Evolutionary conservation across 2,888 invertebrate species (phyloP), one percentile per base, ranked within the genome.

Genomic region (Netelia virgata): DNA sequence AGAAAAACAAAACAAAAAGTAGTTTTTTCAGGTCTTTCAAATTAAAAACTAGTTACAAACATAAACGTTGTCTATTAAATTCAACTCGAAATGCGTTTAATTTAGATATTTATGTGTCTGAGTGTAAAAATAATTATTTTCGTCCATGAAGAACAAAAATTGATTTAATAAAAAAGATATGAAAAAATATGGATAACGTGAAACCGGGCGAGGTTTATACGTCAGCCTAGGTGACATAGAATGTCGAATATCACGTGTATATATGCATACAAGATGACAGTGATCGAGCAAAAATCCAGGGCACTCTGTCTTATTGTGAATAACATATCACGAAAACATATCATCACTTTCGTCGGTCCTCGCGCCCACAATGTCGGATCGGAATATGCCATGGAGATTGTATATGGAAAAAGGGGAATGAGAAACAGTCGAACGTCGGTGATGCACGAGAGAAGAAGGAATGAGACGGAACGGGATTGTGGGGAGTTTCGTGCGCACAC

Each of bases 271-370:
- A 6, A 50, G 28, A 63, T 76, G 83, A 84, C 80, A 76, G 80
- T 80, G 76, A 84, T 80, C 53, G 83, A 84, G 72, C 53, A 76
- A 83, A 79, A 80, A 80, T 76, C 20, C 61, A 10, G 43, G n/a
- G 61, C 36, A 72, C 36, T 57, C 64, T 84, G 83, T 76, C 64
- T 80, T 72, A 83, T 72, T 75, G 64, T 53, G 55, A 80, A 80
- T 73, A 70, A 47, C 50, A 64, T 68, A 55, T 69, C 73, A 11
- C 57, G 57, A 16, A 53, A 80, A 80, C 80, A 80, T 72, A 83
- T 75, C 83, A 75, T 83, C 72, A 72, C 64, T 63, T 57, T 72
- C 55, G 73, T 68, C 53, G 47, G 14, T 61, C 47, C 43, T 28
- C 75, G 28, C 18, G 57, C 41, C 57, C 66, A 43, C 20, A 59